Evolutionary conservation across 2,888 invertebrate genomes (phyloP).

Genomic region (Drosophila bunnanda): DNA sequence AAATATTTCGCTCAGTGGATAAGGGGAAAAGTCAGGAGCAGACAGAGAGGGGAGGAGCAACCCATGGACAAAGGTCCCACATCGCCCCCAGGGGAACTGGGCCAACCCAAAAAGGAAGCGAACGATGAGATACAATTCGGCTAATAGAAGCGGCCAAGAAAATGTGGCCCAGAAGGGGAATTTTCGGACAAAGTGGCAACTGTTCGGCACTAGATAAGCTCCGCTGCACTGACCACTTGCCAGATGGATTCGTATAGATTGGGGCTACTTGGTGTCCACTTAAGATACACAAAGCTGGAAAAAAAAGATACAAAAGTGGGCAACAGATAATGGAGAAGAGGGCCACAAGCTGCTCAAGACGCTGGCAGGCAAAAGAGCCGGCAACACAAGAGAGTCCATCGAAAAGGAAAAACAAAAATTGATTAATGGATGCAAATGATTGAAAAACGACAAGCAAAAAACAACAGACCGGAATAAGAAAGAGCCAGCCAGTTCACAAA

Average conservation of each 20-base stretch:
- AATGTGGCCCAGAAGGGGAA: conserved; percentile 6
- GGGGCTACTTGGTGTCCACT: conserved; percentile 69
- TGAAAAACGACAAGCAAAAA: conserved; percentile 74
- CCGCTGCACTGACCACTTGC: conserved; percentile 58
- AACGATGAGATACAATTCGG: conserved; percentile 57
- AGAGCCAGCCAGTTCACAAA: neutral
- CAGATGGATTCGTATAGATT: conserved; percentile 52
- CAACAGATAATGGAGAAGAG: conserved; percentile 24
- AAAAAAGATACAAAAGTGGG: conserved; percentile 27
- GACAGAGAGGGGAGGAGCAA: neutral
- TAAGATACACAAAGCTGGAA: conserved; percentile 62
- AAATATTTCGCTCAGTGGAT: conserved; percentile 58
- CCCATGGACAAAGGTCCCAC: conserved; percentile 56
- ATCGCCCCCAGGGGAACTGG: conserved; percentile 56
- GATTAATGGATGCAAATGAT: conserved; percentile 85
- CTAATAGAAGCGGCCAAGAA: conserved; percentile 55
- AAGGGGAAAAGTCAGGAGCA: neutral
- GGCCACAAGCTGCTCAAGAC: conserved; percentile 31
- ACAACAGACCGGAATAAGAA: conserved; percentile 33
- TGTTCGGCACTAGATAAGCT: conserved; percentile 69
- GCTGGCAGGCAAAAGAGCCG: conserved; percentile 20
- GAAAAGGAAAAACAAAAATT: conserved; percentile 72
- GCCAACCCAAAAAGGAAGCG: conserved; percentile 43
- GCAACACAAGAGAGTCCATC: conserved; percentile 4
- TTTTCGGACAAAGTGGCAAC: conserved; percentile 56